These are phyloP conservation scores for Zelleria hepariella DNA, from an alignment of 2,888 invertebrate species.

Conservation along the genomic window DNA sequence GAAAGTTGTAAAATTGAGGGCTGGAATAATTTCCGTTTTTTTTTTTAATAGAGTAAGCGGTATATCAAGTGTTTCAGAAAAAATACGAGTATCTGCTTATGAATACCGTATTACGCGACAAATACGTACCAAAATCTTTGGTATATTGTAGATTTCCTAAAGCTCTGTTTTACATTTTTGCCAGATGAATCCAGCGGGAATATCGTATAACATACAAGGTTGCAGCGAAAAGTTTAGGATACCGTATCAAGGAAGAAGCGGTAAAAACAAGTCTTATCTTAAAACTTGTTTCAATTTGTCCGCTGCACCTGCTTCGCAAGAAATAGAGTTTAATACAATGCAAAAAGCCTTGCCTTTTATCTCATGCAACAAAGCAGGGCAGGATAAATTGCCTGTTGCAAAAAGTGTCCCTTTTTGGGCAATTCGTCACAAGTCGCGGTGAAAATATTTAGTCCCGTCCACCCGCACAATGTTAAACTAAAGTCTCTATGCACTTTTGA, in stretches of 20 bases:
- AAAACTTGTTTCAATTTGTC: neutral
- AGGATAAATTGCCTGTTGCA: neutral
- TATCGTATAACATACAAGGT: no score
- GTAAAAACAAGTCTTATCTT: neutral
- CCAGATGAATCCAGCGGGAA: no score
- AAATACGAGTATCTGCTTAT: no score
- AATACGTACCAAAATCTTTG: no score
- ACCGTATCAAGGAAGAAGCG: neutral
- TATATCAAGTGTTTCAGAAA: no score
- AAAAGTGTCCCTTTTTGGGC: neutral
- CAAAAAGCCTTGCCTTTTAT: neutral
- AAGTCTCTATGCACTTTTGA: slow-evolving; percentile 35
- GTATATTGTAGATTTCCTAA: no score
- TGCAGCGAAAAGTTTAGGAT: neutral
- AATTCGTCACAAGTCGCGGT: slow-evolving; percentile 57
- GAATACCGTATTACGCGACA: no score
- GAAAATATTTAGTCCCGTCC: slow-evolving; percentile 59
- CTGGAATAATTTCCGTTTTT: no score
- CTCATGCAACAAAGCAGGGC: neutral
- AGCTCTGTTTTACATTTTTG: no score
- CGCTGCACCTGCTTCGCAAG: neutral
- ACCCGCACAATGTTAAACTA: slow-evolving; percentile 26
- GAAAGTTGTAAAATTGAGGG: no score
- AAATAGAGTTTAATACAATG: neutral
- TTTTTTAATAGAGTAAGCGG: no score